phyloP scores from a whole-genome alignment of 2,888 invertebrate species.

The Stramonita haemastoma region DNA sequence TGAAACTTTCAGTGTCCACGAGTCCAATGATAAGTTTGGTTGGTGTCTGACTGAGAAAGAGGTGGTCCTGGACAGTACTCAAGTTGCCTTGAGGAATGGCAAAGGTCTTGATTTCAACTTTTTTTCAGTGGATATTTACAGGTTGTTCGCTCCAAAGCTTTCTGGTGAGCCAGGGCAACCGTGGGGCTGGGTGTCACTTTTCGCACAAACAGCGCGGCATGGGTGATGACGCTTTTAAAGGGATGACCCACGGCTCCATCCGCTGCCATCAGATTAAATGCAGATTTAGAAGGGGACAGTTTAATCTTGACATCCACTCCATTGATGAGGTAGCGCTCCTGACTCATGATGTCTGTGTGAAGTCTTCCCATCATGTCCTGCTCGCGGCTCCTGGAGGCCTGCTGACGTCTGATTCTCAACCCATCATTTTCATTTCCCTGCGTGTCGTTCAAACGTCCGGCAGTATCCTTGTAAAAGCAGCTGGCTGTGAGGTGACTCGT shows the following conservation, averaged over 20 bases:
- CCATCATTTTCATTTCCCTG: not conserved
- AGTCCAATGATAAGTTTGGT: not conserved
- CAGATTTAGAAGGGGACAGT: not conserved
- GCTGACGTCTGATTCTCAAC: no score
- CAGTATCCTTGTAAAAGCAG: no score
- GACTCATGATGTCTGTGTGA: slow-evolving; percentile 16
- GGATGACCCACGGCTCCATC: no score
- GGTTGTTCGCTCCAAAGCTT: not conserved
- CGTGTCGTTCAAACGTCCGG: not conserved
- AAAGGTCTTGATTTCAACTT: not conserved
- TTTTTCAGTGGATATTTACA: not conserved
- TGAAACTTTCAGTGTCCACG: not conserved
- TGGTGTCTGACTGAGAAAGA: not conserved
- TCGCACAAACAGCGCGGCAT: not conserved
- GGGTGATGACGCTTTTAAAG: slow-evolving; percentile 4
- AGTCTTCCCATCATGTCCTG: not conserved
- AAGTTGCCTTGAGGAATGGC: not conserved
- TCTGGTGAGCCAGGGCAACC: not conserved
- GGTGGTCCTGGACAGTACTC: not conserved
- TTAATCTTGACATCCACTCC: not conserved
- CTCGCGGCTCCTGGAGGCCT: no score
- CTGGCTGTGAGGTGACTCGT: not conserved
- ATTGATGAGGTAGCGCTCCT: slow-evolving; percentile 11
- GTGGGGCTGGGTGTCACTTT: not conserved
- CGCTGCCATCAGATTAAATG: not conserved